Evolutionary conservation across 2,797 vertebrate species (phyloP).

Genomic region (Clamator glandarius): DNA sequence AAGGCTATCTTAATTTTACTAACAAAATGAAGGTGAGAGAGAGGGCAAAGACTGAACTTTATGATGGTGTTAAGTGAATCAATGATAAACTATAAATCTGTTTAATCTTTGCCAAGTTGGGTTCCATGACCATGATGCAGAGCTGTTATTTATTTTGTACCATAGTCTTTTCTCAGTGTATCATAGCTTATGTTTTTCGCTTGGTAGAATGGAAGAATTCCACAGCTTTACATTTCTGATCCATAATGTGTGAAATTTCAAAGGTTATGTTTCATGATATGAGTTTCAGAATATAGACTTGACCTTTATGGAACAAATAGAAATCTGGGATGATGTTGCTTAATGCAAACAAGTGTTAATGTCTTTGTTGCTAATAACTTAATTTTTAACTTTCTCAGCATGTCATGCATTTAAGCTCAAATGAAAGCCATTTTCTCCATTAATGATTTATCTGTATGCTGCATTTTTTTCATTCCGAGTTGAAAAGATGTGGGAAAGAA

Average conservation of each 20-base stretch:
- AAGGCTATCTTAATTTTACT: conserved; percentile 38
- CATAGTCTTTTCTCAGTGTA: conserved; percentile 49
- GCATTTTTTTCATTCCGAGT: conserved; percentile 17
- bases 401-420: conserved; percentile 48
- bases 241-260: conserved; percentile 69
- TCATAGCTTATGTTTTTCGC: conserved; percentile 18
- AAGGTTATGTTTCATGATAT: conserved; percentile 62
- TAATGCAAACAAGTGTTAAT: conserved; percentile 52
- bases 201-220: conserved; percentile 32
- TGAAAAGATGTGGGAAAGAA: conserved; percentile 33
- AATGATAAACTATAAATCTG: conserved; percentile 17
- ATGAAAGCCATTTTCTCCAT: conserved; percentile 37
- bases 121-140: conserved; percentile 22
- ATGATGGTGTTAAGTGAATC: conserved; percentile 1
- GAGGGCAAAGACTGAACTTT: background rate
- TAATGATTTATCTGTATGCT: conserved; percentile 54
- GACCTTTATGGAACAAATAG: conserved; percentile 64
- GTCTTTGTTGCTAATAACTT: conserved; percentile 60
- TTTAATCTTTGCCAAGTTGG: conserved; percentile 44
- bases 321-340: conserved; percentile 46
- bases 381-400: conserved; percentile 53
- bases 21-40: background rate
- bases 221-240: conserved; percentile 62
- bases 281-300: conserved; percentile 53
- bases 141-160: conserved; percentile 57